A percentile compares a stretch with the other conserved stretches of the same genome.
These are phyloP conservation scores for Acanthosepion lycidas DNA, from an alignment of 2,888 invertebrate species.

Conservation along the genomic window DNA sequence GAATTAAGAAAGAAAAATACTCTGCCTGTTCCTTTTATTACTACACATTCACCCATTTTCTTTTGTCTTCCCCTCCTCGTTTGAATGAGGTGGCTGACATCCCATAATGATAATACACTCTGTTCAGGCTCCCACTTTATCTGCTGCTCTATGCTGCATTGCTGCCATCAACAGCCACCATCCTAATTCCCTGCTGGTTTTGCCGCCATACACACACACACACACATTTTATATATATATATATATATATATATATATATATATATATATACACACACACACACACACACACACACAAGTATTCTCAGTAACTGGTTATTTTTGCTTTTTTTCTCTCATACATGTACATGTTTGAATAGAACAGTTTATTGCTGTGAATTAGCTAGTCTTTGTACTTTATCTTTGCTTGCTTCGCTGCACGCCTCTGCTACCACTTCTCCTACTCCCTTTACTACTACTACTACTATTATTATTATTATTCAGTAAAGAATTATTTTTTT, in stretches of 20 bases:
- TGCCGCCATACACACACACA: too few species aligned
- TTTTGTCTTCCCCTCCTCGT: not conserved
- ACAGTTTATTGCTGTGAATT: too few species aligned
- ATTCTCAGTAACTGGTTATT: not conserved
- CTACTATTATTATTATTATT: too few species aligned
- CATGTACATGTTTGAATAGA: too few species aligned
- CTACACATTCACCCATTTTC: not conserved
- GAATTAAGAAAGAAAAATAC: not conserved
- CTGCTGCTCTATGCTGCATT: not conserved
- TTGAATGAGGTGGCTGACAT: not conserved
- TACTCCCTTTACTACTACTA: too few species aligned
- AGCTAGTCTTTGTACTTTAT: too few species aligned
- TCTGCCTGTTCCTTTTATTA: not conserved
- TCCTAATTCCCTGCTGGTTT: not conserved
- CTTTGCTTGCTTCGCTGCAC: too few species aligned
- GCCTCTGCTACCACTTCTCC: too few species aligned
- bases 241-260: slow-evolving; percentile 2
- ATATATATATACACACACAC: not conserved
- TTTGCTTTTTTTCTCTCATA: too few species aligned
- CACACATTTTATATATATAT: not conserved
- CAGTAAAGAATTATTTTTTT: too few species aligned
- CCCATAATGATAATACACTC: slow-evolving; percentile 1
- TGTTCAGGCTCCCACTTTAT: too few species aligned
- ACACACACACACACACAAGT: not conserved
- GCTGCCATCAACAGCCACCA: not conserved